A percentile compares a stretch with the other conserved stretches of the same genome.
Evolutionary conservation across 2,113 vertebrate genomes (phyloP).

Genomic region (Tympanuchus pallidicinctus): DNA sequence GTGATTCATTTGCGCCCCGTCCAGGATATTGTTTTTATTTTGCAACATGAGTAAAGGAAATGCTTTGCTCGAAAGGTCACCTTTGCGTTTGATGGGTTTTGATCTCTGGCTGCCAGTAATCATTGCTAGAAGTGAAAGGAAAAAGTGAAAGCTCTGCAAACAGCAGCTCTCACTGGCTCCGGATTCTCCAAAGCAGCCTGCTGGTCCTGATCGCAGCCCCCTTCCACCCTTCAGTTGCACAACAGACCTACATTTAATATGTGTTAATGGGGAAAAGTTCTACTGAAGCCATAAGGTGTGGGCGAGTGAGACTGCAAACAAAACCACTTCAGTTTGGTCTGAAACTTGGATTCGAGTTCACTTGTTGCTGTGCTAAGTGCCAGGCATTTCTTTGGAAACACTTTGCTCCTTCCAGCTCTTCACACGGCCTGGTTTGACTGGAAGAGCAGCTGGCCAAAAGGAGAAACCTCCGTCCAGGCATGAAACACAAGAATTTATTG

Average conservation of each 20-base stretch:
- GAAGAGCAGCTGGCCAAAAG: slow-evolving; percentile 17
- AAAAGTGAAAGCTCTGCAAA: neutral
- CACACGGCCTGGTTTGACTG: slow-evolving; percentile 1
- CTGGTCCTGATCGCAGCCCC: neutral
- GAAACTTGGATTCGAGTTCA: slow-evolving; percentile 48
- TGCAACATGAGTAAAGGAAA: slow-evolving; percentile 62
- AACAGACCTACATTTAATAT: neutral
- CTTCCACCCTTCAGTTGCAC: fast-evolving
- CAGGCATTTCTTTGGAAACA: slow-evolving; percentile 51
- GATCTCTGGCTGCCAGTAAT: neutral
- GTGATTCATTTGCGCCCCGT: slow-evolving; percentile 44
- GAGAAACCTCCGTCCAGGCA: neutral
- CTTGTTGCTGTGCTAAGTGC: slow-evolving; percentile 3
- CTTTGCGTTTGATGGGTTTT: slow-evolving; percentile 42
- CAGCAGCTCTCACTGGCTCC: neutral
- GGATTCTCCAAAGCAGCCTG: neutral
- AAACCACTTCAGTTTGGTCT: neutral
- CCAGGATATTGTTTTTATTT: slow-evolving; percentile 39
- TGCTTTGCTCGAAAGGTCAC: slow-evolving; percentile 42
- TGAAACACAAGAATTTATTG: slow-evolving; percentile 50
- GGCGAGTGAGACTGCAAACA: neutral
- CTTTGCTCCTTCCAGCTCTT: slow-evolving; percentile 25
- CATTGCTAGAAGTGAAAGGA: neutral
- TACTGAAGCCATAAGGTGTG: neutral
- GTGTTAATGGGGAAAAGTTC: neutral